Base-by-base conservation (phyloP, 2,113 vertebrate species). In the Peromyscus polionotus region DNA sequence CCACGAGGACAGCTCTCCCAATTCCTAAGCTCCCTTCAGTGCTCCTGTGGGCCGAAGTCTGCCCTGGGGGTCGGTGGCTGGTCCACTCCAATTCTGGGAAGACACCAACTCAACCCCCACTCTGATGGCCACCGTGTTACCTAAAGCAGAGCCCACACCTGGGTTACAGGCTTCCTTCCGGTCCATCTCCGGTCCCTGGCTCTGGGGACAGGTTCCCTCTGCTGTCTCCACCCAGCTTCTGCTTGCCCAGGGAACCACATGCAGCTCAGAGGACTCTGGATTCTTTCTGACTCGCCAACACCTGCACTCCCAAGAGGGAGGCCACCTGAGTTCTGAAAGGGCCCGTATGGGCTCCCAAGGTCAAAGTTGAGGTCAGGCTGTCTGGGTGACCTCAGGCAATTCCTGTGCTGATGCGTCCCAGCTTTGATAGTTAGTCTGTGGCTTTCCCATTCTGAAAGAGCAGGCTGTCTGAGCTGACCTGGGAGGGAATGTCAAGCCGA, bases 1-100 rank as follows among this genome's bases (percentile, higher is more conserved):
- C 19, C 1, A 10, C 8, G 61, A 20, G 0, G 9, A 13, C 0
- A 28, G 24, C 51, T 39, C 11, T 57, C 31, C n/a, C 5, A 70
- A 42, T 24, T 1, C 54, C 14, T 57, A n/a, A 65, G 72, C 26
- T 31, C 22, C 20, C 1, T 0, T 13, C 19, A 7, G 7, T 11
- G 36, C 24, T 63, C 22, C 3, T 0, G 22, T 16, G n/a, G 76
- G 20, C 19, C 59, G 68, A 59, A 7, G n/a, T 51, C 22, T 54
- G 91, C 54, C 39, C 61, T 28, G 4, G 79, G 6, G 0, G 45
- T 70, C 72, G 36, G 2, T 48, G 33, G 12, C 67, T 59, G 67
- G 88, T 26, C 95, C 22, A 24, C 36, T 61, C 70, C 36, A 45
- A 28, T 42, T 73, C 48, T 80, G 19, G 51, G 39, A 59, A 14